phyloP scores from a whole-genome alignment of 2,113 vertebrate genomes.

The Seriola dumerili region DNA sequence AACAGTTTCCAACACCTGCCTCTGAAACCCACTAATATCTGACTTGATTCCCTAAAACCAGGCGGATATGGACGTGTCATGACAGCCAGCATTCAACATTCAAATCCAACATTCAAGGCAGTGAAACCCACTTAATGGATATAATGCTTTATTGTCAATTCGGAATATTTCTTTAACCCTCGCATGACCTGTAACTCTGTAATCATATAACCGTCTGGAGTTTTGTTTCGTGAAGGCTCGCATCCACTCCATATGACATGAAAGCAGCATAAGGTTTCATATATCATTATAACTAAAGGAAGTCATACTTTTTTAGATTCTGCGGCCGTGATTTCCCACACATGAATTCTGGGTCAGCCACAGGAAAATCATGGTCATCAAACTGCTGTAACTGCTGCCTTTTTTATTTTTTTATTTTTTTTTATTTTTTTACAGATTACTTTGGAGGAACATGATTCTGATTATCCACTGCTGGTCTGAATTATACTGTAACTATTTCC shows the following conservation, averaged over 20 bases:
- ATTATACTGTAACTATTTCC: not conserved
- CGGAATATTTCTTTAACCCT: not conserved
- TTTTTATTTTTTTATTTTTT: too few species aligned
- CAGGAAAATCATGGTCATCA: not conserved
- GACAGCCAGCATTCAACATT: too few species aligned
- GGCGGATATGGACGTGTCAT: too few species aligned
- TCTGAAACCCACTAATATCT: too few species aligned
- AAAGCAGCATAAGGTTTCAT: not conserved
- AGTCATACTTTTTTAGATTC: not conserved
- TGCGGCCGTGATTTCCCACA: not conserved
- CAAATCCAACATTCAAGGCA: too few species aligned
- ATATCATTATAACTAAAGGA: not conserved
- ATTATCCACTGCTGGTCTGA: slow-evolving; percentile 13
- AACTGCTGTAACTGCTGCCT: not conserved
- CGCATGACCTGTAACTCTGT: not conserved
- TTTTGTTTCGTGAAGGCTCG: not conserved
- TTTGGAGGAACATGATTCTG: not conserved
- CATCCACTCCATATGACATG: not conserved
- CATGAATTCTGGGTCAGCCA: not conserved
- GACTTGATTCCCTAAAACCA: too few species aligned
- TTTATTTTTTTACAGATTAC: not conserved
- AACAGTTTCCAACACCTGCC: not conserved
- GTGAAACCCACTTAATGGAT: not conserved
- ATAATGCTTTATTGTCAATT: not conserved
- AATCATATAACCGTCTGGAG: not conserved